phyloP scores from a whole-genome alignment of 2,113 vertebrate species.

The Tachycineta bicolor region DNA sequence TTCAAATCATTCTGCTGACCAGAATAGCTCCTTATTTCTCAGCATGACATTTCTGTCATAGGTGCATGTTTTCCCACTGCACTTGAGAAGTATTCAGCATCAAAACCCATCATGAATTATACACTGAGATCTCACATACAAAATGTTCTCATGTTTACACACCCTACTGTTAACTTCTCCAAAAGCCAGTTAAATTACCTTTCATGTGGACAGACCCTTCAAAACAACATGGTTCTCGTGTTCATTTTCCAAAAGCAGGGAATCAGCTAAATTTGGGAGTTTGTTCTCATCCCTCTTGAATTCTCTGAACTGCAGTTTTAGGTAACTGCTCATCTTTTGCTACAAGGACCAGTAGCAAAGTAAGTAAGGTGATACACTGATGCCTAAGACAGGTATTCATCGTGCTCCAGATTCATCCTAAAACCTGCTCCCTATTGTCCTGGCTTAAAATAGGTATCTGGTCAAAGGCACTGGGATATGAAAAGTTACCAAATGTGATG shows the following conservation, averaged over 20 bases:
- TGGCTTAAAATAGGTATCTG: not conserved
- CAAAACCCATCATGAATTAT: conserved; percentile 36
- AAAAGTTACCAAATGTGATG: not conserved
- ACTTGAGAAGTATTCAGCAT: not conserved
- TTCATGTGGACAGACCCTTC: not conserved
- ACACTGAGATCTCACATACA: conserved; percentile 29
- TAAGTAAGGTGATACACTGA: not conserved
- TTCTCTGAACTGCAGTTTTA: not conserved
- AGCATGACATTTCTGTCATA: not conserved
- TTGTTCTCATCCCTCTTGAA: not conserved
- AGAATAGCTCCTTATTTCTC: conserved; percentile 39
- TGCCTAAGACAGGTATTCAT: not conserved
- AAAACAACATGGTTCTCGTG: not conserved
- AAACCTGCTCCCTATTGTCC: not conserved
- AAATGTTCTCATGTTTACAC: conserved; percentile 25
- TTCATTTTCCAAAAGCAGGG: not conserved
- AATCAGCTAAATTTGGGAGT: not conserved
- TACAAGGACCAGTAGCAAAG: not conserved
- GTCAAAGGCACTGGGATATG: not conserved
- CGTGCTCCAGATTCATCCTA: not conserved
- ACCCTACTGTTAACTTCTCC: not conserved
- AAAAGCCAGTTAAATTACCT: not conserved
- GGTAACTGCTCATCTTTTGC: not conserved
- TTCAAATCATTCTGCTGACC: not conserved
- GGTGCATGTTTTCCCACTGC: not conserved